Evolutionary conservation across 2,113 vertebrate species (phyloP), one percentile per base, ranked within the genome.

Genomic region (Symphodus melops): DNA sequence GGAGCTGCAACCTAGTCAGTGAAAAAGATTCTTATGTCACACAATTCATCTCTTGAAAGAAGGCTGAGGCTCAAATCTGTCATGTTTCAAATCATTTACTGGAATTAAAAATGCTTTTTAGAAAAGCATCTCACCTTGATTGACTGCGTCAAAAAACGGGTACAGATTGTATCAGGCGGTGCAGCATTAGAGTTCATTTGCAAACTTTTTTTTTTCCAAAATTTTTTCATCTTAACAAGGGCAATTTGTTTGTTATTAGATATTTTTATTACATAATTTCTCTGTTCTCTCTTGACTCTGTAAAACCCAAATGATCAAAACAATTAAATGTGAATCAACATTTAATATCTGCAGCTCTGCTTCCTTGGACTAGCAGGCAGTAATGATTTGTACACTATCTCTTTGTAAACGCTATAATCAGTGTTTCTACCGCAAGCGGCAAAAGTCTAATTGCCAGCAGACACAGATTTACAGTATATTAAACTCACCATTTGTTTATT

Each of bases 361-460:
- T 58, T 19, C 5, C 4, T n/a, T 63, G 42, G 39, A 82, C 23
- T 2, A 41, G 64, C 42, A 68, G 0, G 7, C 42, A 48, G 23
- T 25, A n/a, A 72, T 41, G 51, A 60, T 63, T 54, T 75, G 41
- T 81, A n/a, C n/a, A n/a, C n/a, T n/a, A 1, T 74, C 41, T 72
- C 39, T 56, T 54, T 5, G 2, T 73, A 60, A 76, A 59, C 55
- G 49, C 77, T 68, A 53, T 65, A 73, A 68, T 62, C 53, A 5
- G 39, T 0, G 49, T 67, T 67, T 64, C 58, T 13, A 82, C 68
- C 33, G 59, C 2, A n/a, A 49, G 37, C 46, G 69, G 66, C 62
- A n/a, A 61, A 28, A 58, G 65, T 25, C 53, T 28, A 76, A 72
- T 78, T 64, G 53, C 16, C 39, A 55, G 49, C 51, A 25, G 1